Evolutionary conservation across 2,888 invertebrate species (phyloP).

Genomic region (Blastobasis adustella): DNA sequence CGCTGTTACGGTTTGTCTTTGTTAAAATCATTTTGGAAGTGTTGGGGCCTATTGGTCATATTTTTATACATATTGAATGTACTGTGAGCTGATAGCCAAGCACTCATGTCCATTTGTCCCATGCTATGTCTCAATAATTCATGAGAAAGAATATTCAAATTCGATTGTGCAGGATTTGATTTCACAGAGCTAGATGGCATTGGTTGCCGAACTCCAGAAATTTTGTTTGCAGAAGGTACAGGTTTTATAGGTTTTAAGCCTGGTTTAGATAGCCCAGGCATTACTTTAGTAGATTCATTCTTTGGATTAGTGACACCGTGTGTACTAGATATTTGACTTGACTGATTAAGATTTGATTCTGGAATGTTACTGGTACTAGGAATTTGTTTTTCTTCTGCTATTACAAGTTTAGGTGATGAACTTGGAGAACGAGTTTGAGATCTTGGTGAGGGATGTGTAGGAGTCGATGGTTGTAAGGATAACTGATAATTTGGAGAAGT

Average conservation of each 20-base stretch:
- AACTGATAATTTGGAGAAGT: slow-evolving; percentile 41
- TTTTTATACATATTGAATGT: slow-evolving; percentile 58
- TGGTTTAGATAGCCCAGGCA: slow-evolving; percentile 51
- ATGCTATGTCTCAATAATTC: slow-evolving; percentile 33
- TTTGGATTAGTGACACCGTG: slow-evolving; percentile 42
- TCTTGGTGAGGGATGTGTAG: slow-evolving; percentile 55
- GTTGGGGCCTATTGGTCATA: slow-evolving; percentile 55
- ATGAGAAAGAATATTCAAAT: slow-evolving; percentile 1
- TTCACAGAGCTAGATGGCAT: slow-evolving; percentile 36
- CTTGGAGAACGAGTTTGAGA: slow-evolving; percentile 68
- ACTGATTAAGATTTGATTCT: slow-evolving; percentile 52
- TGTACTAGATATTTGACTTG: slow-evolving; percentile 59
- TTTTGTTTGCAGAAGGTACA: slow-evolving; percentile 38
- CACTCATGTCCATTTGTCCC: slow-evolving; percentile 54
- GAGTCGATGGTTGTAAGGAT: slow-evolving; percentile 36
- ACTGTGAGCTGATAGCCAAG: slow-evolving; percentile 58
- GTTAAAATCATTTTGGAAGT: slow-evolving; percentile 53
- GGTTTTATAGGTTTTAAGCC: slow-evolving; percentile 46
- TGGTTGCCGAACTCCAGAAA: slow-evolving; percentile 46
- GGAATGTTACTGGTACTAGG: slow-evolving; percentile 19
- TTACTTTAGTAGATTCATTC: slow-evolving; percentile 42
- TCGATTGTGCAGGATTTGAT: slow-evolving; percentile 26
- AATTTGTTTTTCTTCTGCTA: slow-evolving; percentile 66
- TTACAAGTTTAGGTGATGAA: slow-evolving; percentile 67
- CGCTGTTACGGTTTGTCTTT: slow-evolving; percentile 45